A percentile compares a stretch with the other conserved stretches of the same genome.
Evolutionary conservation across 92 coral and sea anemone species (phyloP).

Genomic region (Pocillopora meandrina): DNA sequence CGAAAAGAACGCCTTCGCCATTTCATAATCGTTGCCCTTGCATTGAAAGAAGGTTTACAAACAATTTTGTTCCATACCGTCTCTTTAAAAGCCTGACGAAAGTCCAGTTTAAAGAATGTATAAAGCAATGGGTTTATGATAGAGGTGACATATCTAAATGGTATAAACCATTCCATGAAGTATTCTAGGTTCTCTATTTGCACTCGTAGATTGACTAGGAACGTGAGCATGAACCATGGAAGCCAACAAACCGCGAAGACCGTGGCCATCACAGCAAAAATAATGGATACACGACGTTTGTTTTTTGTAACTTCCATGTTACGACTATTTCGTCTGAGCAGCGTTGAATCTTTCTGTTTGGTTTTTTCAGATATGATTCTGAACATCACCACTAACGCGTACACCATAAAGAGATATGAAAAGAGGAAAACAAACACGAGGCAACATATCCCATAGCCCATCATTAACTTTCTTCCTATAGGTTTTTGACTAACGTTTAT

Average conservation of each 20-base stretch:
- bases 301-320: not conserved
- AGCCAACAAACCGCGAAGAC: conserved; percentile 64
- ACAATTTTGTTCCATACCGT: not conserved
- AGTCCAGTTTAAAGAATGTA: conserved; percentile 37
- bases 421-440: conserved; percentile 59
- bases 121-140: conserved; percentile 17
- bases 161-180: conserved; percentile 20
- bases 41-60: not conserved
- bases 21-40: not conserved
- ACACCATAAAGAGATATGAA: conserved; percentile 64
- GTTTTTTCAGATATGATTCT: conserved; percentile 31
- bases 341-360: not conserved
- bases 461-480: not conserved
- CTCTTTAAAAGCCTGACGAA: conserved; percentile 27
- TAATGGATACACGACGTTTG: conserved; percentile 15
- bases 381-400: conserved; percentile 58
- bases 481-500: conserved; percentile 9
- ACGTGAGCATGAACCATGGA: conserved; percentile 52
- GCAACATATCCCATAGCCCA: conserved; percentile 59
- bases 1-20: conserved; percentile 7
- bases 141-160: conserved; percentile 16
- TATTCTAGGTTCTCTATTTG: conserved; percentile 1
- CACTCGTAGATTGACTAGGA: conserved; percentile 13
- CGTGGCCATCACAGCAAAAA: conserved; percentile 66
- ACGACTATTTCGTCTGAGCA: conserved; percentile 13